These are phyloP conservation scores for Drosophila mayaguana DNA, from an alignment of 2,888 invertebrate species.

Conservation along the genomic window DNA sequence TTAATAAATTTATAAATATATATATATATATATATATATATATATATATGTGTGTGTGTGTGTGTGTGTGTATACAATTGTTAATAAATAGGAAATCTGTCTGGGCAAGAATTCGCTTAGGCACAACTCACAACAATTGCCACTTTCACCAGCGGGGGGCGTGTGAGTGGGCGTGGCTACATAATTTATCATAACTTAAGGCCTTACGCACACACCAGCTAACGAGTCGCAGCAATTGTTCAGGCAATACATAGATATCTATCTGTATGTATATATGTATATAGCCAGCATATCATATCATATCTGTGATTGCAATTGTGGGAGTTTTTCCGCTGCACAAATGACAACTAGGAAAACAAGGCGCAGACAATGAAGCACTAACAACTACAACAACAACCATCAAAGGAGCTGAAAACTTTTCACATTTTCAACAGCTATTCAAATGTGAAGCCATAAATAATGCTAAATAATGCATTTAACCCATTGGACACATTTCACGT, in stretches of 20 bases:
- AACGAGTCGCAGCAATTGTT: conserved; percentile 30
- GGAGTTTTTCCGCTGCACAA: conserved; percentile 47
- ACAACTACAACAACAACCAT: not conserved
- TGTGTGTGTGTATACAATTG: conserved; percentile 40
- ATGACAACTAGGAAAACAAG: conserved; percentile 50
- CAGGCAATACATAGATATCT: conserved; percentile 48
- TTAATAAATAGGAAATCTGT: conserved; percentile 59
- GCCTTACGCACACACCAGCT: conserved; percentile 39
- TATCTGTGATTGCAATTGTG: conserved; percentile 43
- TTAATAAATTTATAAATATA: conserved; percentile 15
- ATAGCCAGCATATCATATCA: conserved; percentile 14
- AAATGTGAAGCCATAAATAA: conserved; percentile 15
- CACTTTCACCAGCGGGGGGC: conserved; percentile 65
- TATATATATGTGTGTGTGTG: not conserved
- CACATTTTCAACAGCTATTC: conserved; percentile 8
- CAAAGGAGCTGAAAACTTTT: conserved; percentile 36
- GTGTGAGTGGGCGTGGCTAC: conserved; percentile 35
- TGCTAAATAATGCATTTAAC: conserved; percentile 16
- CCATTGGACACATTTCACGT: conserved; percentile 3
- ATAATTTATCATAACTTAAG: conserved; percentile 76
- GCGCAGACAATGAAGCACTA: conserved; percentile 18
- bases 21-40: not conserved
- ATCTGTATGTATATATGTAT: not conserved
- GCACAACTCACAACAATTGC: conserved; percentile 74
- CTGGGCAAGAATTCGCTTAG: conserved; percentile 66